These are phyloP conservation scores for Aspidiotus rigidus DNA, from an alignment of 2,888 invertebrate genomes.

Conservation along the genomic window DNA sequence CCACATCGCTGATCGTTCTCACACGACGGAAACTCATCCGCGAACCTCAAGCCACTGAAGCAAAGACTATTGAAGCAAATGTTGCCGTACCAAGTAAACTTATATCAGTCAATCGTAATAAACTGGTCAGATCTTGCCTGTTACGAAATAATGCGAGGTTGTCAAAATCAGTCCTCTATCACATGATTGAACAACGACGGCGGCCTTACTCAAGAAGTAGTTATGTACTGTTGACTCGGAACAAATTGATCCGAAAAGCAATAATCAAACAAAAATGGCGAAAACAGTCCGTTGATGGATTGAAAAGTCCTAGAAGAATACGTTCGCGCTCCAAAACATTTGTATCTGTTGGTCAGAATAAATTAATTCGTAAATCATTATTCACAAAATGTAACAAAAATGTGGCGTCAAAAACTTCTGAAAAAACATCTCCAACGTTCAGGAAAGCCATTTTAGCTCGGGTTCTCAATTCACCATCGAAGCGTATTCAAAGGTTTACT, in stretches of 20 bases:
- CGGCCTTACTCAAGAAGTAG: constrained; percentile 14
- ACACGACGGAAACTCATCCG: constrained; percentile 13
- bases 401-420: background rate
- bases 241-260: constrained; percentile 21
- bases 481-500: constrained; percentile 17
- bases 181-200: constrained; percentile 21
- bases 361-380: constrained; percentile 22
- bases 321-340: background rate
- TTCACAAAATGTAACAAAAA: constrained; percentile 16
- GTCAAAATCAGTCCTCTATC: constrained; percentile 9
- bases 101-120: constrained; percentile 22
- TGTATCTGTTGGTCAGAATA: constrained; percentile 20
- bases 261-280: constrained; percentile 19
- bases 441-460: constrained; percentile 15
- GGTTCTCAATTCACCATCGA: constrained; percentile 10
- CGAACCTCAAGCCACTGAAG: background rate
- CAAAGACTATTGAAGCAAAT: background rate
- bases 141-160: background rate
- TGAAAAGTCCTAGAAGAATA: background rate
- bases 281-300: background rate
- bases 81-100: background rate
- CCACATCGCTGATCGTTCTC: constrained; percentile 8
- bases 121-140: constrained; percentile 16
- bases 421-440: background rate
- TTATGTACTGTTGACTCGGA: constrained; percentile 20